Evolutionary conservation across 1,140 invertebrate species (phyloP), one percentile per base, ranked within the genome.

Genomic region (Microplitis mediator): DNA sequence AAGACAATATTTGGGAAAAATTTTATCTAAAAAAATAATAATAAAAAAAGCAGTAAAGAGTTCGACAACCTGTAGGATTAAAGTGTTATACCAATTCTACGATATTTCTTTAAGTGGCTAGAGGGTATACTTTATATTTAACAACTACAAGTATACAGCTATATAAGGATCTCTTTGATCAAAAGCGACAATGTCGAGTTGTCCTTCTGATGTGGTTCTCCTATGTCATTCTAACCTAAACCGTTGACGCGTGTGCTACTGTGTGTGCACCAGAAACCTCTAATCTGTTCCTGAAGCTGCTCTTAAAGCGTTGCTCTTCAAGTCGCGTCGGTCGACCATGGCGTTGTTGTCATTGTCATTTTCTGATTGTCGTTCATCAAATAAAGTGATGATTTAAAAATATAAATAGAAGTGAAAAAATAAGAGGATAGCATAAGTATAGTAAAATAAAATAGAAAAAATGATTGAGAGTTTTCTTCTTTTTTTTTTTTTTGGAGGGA

Each of bases 331-430:
- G 39, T 66, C 23, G 36, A 66, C 45, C 64, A 31, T 66, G 64
- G 32, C 64, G 52, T 66, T 66, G 50, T 16, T 66, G 45, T 66
- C 52, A 66, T 66, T 66, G 64, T 66, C 64, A 45, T 6, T 45
- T 45, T 45, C 6, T 45, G 39, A 66, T 66, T 23, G 14, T 66
- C 52, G 32, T 45, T 36, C 13, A 51, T 45, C 39, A 11, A 45
- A 45, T 45, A 45, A 45, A 45, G 39, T 45, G 39, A 45, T 45
- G 39, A 45, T 45, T 45, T 6, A 45, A 45, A 45, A 45, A 45
- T 45, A 45, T 11, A 11, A 45, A 11, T 3, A 45, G 8, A 45
- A 45, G 8, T 45, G 11, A 45, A 45, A 45, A 9, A 45, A 45
- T 23, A 45, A 45, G 11, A 45, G 39, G 39, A 45, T 11, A 9